Evolutionary conservation across 2,113 vertebrate species (phyloP).

Genomic region (Brachyistius frenatus): DNA sequence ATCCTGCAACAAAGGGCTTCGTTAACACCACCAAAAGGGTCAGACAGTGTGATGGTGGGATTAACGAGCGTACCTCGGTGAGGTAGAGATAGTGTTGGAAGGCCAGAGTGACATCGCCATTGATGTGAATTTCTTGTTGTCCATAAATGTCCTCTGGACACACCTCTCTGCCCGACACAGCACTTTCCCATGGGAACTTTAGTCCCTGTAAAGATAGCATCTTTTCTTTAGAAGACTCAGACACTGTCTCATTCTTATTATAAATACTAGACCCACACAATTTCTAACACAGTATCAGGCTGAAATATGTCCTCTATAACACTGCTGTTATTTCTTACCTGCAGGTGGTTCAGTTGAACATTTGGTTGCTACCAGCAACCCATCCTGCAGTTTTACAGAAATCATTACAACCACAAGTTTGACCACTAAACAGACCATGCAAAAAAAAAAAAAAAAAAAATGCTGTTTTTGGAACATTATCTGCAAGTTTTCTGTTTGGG

Average conservation of each 20-base stretch:
- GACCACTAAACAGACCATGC: too few species aligned
- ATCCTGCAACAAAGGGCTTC: slow-evolving; percentile 84
- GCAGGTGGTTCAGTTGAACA: too few species aligned
- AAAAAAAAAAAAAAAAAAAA: too few species aligned
- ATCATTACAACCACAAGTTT: neutral
- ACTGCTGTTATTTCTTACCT: neutral
- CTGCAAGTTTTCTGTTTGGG: neutral
- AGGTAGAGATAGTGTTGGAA: slow-evolving; percentile 90
- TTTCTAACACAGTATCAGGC: neutral
- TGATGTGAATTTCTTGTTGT: slow-evolving; percentile 92
- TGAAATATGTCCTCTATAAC: neutral
- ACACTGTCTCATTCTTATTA: neutral
- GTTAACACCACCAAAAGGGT: neutral
- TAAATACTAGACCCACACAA: neutral
- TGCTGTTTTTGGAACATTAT: too few species aligned
- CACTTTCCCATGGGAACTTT: slow-evolving; percentile 97
- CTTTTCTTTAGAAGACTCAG: slow-evolving; percentile 17
- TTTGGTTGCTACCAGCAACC: neutral
- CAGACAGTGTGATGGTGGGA: neutral
- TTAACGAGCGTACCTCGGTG: slow-evolving; percentile 74
- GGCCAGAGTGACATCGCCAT: slow-evolving; percentile 90
- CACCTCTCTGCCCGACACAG: slow-evolving; percentile 90
- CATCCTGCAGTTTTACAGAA: neutral
- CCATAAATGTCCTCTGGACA: slow-evolving; percentile 91
- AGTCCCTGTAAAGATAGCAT: slow-evolving; percentile 86